A percentile compares a stretch with the other conserved stretches of the same genome.
Conservation (phyloP, 2,113 vertebrate species). For the Plectropomus leopardus region DNA sequence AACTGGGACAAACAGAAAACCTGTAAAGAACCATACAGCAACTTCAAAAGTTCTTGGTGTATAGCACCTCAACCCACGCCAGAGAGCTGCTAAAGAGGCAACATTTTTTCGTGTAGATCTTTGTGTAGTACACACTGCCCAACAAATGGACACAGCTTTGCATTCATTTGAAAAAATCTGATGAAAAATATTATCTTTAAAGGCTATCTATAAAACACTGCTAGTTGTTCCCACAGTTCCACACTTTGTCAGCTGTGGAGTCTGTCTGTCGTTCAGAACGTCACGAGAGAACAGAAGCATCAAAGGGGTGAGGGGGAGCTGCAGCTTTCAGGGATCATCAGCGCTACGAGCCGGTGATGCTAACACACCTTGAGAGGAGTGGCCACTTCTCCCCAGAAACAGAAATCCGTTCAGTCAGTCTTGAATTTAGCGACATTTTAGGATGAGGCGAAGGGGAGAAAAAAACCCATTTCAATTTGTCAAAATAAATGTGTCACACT, state of each 20-base stretch:
- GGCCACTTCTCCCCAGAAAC: constrained; percentile 52
- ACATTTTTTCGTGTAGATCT: neutral
- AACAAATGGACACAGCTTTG: neutral
- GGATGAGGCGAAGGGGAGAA: constrained; percentile 34
- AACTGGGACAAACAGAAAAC: too few species aligned
- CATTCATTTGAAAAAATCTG: neutral
- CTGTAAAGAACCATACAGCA: too few species aligned
- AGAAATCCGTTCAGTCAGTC: constrained; percentile 73
- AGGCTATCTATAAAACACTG: constrained; percentile 19
- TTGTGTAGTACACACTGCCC: neutral
- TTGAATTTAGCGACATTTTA: constrained; percentile 77
- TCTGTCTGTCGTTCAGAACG: constrained; percentile 35
- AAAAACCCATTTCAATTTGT: constrained; percentile 66
- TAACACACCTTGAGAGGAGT: constrained; percentile 73
- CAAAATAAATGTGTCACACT: constrained; percentile 76
- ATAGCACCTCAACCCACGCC: too few species aligned
- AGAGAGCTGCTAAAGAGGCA: too few species aligned
- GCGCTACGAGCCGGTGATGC: constrained; percentile 59
- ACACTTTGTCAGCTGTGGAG: constrained; percentile 28
- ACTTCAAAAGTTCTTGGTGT: too few species aligned
- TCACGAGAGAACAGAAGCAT: constrained; percentile 16
- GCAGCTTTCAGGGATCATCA: constrained; percentile 52
- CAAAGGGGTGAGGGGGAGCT: constrained; percentile 8
- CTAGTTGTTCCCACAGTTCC: constrained; percentile 3
- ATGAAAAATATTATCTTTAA: constrained; percentile 9